Conservation (phyloP, 2,797 vertebrate genomes). For the Sebastes nivosus region DNA sequence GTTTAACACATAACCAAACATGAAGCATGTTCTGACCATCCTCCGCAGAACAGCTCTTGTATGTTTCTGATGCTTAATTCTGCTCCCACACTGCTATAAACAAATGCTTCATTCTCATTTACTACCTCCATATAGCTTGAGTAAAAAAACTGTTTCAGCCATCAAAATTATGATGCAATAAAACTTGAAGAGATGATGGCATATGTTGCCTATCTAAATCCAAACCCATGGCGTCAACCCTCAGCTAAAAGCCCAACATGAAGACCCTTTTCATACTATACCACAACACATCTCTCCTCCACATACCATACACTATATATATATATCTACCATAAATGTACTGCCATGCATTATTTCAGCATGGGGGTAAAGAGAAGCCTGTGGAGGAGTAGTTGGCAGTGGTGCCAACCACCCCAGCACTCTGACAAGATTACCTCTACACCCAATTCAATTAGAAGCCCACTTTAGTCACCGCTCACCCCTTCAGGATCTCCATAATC, state of each 20-base stretch:
- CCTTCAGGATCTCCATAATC: slow-evolving; percentile 76
- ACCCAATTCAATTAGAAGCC: slow-evolving; percentile 76
- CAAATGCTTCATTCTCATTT: not conserved
- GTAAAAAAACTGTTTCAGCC: not conserved
- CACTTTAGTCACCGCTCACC: slow-evolving; percentile 59
- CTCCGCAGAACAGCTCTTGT: not conserved
- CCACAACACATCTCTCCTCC: not conserved
- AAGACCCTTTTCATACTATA: not conserved
- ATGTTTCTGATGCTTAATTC: not conserved
- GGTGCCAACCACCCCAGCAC: slow-evolving; percentile 56
- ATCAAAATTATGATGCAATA: not conserved
- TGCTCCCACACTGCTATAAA: not conserved
- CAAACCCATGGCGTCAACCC: not conserved
- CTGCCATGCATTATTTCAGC: slow-evolving; percentile 54
- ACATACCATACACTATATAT: not conserved
- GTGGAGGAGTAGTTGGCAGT: slow-evolving; percentile 60
- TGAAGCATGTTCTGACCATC: not conserved
- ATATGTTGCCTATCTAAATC: not conserved
- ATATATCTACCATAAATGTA: not conserved
- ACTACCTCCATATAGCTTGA: not conserved
- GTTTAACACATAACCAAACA: not conserved
- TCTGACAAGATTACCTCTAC: slow-evolving; percentile 73
- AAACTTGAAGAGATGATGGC: not conserved
- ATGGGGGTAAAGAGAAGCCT: slow-evolving; percentile 65
- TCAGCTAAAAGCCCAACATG: not conserved